phyloP scores from a whole-genome alignment of 2,888 invertebrate species.

The Glaucopsyche alexis region DNA sequence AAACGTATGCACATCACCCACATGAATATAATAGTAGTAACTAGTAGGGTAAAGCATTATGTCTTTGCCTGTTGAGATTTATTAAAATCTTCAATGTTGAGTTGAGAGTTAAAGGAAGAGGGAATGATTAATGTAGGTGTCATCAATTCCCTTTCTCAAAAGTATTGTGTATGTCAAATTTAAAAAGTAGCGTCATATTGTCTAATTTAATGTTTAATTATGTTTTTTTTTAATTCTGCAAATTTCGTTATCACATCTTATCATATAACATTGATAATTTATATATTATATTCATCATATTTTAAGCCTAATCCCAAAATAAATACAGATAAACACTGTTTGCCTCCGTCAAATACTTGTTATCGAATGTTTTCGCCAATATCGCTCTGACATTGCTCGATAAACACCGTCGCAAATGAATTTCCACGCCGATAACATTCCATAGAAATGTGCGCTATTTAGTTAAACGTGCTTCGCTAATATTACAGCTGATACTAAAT shows the following conservation, averaged over 20 bases:
- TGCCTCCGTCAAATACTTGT: slow-evolving; percentile 14
- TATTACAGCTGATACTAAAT: no score
- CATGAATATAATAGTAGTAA: no score
- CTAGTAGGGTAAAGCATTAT: no score
- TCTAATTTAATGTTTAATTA: neutral
- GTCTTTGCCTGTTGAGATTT: no score
- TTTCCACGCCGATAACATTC: slow-evolving; percentile 20
- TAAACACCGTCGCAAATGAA: slow-evolving; percentile 14
- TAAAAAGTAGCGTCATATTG: no score
- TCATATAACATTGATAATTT: neutral
- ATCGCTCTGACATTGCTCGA: slow-evolving; percentile 7
- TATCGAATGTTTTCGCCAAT: slow-evolving; percentile 24
- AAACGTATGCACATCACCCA: no score
- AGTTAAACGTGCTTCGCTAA: neutral
- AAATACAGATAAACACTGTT: neutral
- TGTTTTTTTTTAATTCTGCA: neutral
- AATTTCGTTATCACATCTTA: neutral
- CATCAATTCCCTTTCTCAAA: no score
- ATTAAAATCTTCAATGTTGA: no score
- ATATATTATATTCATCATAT: neutral
- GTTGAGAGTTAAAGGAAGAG: no score
- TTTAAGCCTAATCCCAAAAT: neutral
- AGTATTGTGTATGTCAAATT: no score
- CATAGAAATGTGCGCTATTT: neutral
- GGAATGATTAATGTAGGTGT: no score